Evolutionary conservation across 2,888 invertebrate species (phyloP).

Genomic region (Stictocephala bisonia): DNA sequence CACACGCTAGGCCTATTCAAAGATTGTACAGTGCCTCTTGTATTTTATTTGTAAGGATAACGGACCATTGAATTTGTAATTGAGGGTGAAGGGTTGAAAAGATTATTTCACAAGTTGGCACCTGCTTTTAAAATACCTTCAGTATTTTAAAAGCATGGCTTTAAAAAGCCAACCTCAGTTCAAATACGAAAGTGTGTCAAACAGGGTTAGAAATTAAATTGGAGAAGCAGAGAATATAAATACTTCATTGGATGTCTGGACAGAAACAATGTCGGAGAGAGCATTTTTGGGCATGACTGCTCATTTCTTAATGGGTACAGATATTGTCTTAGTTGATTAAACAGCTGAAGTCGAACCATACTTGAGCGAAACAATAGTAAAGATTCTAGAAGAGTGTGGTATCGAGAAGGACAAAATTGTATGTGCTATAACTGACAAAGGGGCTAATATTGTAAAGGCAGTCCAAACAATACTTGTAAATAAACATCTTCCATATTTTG

Average conservation of each 20-base stretch:
- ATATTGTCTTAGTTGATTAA: slow-evolving; percentile 12
- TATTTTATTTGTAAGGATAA: slow-evolving; percentile 31
- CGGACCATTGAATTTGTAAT: slow-evolving; percentile 12
- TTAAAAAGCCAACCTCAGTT: slow-evolving; percentile 20
- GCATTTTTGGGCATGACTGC: slow-evolving; percentile 31
- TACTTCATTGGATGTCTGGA: slow-evolving; percentile 31
- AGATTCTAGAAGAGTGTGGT: no score
- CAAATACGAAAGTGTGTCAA: slow-evolving; percentile 29
- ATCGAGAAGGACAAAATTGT: no score
- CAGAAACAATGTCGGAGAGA: slow-evolving; percentile 28
- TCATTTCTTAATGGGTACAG: neutral
- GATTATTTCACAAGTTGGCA: slow-evolving; percentile 23
- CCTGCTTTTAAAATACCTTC: slow-evolving; percentile 40
- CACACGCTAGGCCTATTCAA: neutral
- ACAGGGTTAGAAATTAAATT: neutral
- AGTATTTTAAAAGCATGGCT: neutral
- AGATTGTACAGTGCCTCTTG: neutral
- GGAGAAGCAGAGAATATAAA: neutral
- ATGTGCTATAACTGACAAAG: no score
- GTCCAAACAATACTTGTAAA: no score
- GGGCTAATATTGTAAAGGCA: no score
- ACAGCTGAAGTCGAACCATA: slow-evolving; percentile 24
- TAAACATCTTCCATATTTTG: no score
- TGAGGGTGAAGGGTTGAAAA: slow-evolving; percentile 24
- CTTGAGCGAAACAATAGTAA: no score